phyloP scores from a whole-genome alignment of 2,888 invertebrate species.

The Tenthredo scrophulariae region DNA sequence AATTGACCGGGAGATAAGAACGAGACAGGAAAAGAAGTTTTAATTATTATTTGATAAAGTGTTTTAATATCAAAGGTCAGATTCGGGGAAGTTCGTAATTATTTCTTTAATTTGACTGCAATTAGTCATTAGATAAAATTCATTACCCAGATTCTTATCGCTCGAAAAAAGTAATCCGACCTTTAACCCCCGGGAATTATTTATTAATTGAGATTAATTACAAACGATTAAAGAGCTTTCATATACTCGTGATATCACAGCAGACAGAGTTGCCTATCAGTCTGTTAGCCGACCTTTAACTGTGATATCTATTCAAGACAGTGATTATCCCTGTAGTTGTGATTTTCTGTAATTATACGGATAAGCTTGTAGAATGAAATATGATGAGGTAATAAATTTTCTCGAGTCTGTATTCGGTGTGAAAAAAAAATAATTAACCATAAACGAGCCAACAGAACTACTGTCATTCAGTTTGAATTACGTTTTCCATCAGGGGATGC shows the following conservation, averaged over 20 bases:
- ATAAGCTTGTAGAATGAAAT: background rate
- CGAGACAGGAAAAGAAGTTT: background rate
- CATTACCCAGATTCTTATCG: background rate
- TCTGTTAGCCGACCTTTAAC: background rate
- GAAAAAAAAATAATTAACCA: background rate
- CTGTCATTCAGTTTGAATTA: background rate
- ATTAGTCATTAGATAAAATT: background rate
- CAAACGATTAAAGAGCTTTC: background rate
- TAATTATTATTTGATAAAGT: slow-evolving; percentile 6
- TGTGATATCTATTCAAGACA: background rate
- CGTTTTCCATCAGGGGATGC: background rate
- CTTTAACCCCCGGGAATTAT: background rate
- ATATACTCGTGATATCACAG: background rate
- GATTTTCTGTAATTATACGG: background rate
- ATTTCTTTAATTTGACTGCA: background rate
- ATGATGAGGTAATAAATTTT: background rate
- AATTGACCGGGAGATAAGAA: background rate
- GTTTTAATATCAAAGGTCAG: background rate
- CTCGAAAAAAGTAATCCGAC: background rate
- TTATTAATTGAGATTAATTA: background rate
- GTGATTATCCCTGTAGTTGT: background rate
- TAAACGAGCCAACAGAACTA: too few species aligned
- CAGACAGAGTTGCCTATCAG: background rate
- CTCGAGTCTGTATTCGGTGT: background rate
- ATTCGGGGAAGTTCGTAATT: background rate